Conservation (phyloP, 2,113 vertebrate genomes). For the Pipa parva region DNA sequence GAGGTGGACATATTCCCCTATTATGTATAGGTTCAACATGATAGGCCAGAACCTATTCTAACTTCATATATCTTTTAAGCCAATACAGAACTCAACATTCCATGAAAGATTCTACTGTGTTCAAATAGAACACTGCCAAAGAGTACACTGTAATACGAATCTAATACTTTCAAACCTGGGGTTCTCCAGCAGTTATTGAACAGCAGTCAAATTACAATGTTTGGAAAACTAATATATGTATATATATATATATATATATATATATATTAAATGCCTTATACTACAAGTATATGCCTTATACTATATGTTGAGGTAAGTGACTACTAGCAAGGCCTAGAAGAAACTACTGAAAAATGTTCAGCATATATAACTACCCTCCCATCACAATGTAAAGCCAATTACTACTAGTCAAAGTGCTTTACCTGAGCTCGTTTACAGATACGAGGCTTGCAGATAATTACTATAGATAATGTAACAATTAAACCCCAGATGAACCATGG, state of each 20-base stretch:
- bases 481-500: conserved; percentile 31
- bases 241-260: no score
- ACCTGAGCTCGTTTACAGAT: conserved; percentile 45
- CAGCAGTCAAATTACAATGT: no score
- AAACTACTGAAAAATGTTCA: background rate
- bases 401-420: conserved; percentile 48
- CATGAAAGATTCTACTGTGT: background rate
- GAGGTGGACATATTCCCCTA: background rate
- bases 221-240: no score
- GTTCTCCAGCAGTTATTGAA: no score
- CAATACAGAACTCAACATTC: background rate
- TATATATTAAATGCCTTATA: no score
- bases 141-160: no score
- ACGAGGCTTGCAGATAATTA: conserved; percentile 53
- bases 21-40: no score
- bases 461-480: conserved; percentile 52
- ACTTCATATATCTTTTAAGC: background rate
- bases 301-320: background rate
- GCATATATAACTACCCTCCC: conserved; percentile 43
- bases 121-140: background rate
- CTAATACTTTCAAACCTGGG: no score
- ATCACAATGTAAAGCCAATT: conserved; percentile 46
- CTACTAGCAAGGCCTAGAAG: background rate
- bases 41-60: conserved; percentile 10
- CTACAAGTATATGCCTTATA: background rate